Base-by-base conservation (phyloP, 2,113 vertebrate genomes). In the Corvus moneduloides region DNA sequence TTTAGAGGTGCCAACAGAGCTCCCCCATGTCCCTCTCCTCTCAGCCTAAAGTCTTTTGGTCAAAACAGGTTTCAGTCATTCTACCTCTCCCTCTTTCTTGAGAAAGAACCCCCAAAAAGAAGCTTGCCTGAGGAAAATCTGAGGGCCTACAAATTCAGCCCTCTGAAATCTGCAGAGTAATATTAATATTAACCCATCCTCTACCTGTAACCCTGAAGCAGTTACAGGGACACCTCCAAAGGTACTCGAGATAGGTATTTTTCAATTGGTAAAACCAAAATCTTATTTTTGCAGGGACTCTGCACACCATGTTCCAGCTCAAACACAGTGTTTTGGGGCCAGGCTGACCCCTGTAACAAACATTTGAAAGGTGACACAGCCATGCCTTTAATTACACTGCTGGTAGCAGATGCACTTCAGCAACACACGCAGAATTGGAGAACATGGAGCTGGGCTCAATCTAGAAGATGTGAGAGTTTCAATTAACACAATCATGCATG, bases 401-500 rank as follows among this genome's bases (percentile, higher is more conserved):
- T 66, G 35, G 37, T 59, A 81, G 67, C 55, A 75, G 68, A 74
- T 63, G 62, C 59, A 62, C 72, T 86, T 91, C 61, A 87, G 84
- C 83, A 94, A 71, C 83, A 80, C 39, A 46, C 9, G 9, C 66
- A 91, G 71, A 92, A 97, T 0, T 51, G 74, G 87, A 93, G 78
- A 95, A 69, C 39, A 55, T 6, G 2, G 71, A 93, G 73, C 58
- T 93, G 84, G 78, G 91, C 87, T 92, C 83, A 80, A 41, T 89
- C 92, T 95, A 94, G 83, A 96, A 87, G 95, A 97, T 88, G 87
- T 89, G 93, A 97, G 82, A 89, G 89, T 97, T 97, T 96, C 97
- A 97, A 96, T 98, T 97, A 97, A 96, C 92, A 94, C 81, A 94
- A 58, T 96, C 92, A 89, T 96, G 75, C 86, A 87, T 79, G 91